These are phyloP conservation scores for Acanthochromis polyacanthus DNA, from an alignment of 2,113 vertebrate species.

Conservation along the genomic window DNA sequence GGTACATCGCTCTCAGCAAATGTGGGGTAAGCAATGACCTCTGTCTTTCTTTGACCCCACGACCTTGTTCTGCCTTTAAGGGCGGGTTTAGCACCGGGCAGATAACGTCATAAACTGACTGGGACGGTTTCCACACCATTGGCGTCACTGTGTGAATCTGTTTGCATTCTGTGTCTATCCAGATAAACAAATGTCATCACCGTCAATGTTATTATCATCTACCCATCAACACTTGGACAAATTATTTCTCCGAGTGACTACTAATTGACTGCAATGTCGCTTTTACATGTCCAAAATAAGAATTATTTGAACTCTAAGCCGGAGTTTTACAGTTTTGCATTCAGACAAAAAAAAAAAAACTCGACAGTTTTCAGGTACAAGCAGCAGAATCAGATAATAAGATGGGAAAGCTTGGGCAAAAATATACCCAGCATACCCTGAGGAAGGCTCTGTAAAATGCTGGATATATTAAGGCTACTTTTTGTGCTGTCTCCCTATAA, in stretches of 20 bases:
- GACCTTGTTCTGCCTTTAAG: not conserved
- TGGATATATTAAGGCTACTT: constrained; percentile 44
- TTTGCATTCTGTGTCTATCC: constrained; percentile 21
- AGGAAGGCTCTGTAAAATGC: constrained; percentile 29
- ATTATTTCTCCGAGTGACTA: not conserved
- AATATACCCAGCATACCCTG: constrained; percentile 6
- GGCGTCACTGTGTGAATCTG: not conserved
- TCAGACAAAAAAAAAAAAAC: not conserved
- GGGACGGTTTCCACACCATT: not conserved
- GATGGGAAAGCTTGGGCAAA: constrained; percentile 23
- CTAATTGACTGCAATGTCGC: not conserved
- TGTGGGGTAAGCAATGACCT: constrained; percentile 89
- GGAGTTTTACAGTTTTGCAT: constrained; percentile 8
- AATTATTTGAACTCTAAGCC: not conserved
- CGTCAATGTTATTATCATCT: not conserved
- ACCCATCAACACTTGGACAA: not conserved
- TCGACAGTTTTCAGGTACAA: constrained; percentile 15
- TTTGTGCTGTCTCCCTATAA: constrained; percentile 38
- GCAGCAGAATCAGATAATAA: constrained; percentile 45
- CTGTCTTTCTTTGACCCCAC: constrained; percentile 16
- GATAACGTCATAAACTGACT: constrained; percentile 10
- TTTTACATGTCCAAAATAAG: not conserved
- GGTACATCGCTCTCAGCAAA: constrained; percentile 96
- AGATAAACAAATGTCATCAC: not conserved
- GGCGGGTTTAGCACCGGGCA: not conserved